A percentile compares a stretch with the other conserved stretches of the same genome.
Evolutionary conservation across 2,113 vertebrate species (phyloP).

Genomic region (Eidolon helvum): DNA sequence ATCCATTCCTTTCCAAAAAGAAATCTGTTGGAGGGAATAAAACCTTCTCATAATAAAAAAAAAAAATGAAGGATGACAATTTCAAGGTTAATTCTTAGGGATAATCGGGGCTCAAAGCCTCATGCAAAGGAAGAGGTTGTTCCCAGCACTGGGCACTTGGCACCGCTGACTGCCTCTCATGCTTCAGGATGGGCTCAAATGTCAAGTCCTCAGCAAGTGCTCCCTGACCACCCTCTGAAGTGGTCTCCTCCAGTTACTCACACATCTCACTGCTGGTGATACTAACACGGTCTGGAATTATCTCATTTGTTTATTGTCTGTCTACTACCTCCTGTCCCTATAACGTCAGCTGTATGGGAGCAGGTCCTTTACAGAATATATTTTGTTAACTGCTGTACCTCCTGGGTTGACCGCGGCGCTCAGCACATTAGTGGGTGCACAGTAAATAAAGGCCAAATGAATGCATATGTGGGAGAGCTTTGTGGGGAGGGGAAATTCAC

Average conservation of each 20-base stretch:
- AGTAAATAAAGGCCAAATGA: neutral
- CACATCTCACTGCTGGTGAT: fast-evolving
- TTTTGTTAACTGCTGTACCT: neutral
- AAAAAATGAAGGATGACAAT: neutral
- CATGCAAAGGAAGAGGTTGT: neutral
- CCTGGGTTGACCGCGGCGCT: neutral
- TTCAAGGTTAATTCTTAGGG: neutral
- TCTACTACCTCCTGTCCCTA: neutral
- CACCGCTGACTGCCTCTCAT: neutral
- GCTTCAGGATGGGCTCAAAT: neutral
- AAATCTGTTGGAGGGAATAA: constrained; percentile 71
- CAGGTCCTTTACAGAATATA: neutral
- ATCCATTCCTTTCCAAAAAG: constrained; percentile 75
- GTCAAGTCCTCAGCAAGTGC: neutral
- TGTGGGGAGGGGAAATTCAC: neutral
- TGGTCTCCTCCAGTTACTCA: neutral
- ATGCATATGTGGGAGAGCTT: neutral
- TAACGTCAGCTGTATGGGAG: neutral
- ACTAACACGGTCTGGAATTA: neutral
- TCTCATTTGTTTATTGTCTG: neutral
- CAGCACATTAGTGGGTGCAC: neutral
- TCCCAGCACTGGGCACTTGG: neutral
- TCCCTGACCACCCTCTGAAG: neutral
- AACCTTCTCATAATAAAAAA: neutral
- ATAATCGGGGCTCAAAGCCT: neutral